These are phyloP conservation scores for Campoletis raptor DNA, from an alignment of 2,888 invertebrate genomes.

Conservation along the genomic window DNA sequence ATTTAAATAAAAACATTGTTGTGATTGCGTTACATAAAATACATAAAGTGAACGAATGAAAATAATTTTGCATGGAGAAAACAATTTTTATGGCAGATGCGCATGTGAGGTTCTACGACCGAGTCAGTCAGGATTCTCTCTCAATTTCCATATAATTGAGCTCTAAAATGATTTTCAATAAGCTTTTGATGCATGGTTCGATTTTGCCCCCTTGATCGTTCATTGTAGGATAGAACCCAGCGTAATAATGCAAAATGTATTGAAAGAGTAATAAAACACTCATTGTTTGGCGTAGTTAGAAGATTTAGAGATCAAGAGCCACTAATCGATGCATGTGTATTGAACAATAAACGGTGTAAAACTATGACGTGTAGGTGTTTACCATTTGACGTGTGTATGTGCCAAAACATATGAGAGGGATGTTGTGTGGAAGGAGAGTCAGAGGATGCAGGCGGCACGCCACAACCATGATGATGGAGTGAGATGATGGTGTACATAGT, in stretches of 20 bases:
- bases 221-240: background rate
- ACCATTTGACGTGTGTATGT: background rate
- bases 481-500: slow-evolving; percentile 33
- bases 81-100: no score
- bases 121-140: background rate
- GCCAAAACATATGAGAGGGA: slow-evolving; percentile 4
- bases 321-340: background rate
- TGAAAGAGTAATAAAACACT: background rate
- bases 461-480: slow-evolving; percentile 26
- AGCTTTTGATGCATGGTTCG: background rate
- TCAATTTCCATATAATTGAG: background rate
- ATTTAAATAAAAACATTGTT: no score
- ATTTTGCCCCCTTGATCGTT: background rate
- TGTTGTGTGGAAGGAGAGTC: slow-evolving; percentile 14
- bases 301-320: background rate
- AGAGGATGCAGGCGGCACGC: slow-evolving; percentile 33
- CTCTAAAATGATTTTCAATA: background rate
- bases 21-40: no score
- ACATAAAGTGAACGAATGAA: no score
- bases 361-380: background rate
- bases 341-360: background rate
- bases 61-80: no score
- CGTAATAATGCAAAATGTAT: background rate
- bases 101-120: background rate
- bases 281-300: background rate